Conservation (phyloP, 2,113 vertebrate species). For the Scomber japonicus region DNA sequence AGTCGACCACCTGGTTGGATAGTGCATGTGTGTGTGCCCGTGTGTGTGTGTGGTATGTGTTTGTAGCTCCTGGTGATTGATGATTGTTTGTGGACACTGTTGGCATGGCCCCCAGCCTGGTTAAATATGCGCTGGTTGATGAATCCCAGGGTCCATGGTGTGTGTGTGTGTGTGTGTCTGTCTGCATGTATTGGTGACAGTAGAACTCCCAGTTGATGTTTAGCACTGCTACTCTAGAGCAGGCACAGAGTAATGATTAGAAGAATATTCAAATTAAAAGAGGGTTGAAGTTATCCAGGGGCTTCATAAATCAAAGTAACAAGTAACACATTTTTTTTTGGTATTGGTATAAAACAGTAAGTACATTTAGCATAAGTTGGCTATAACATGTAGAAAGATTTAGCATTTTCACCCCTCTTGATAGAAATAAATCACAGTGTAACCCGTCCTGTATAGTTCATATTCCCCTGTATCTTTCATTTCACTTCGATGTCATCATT, state of each 20-base stretch:
- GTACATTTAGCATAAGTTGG: too few species aligned
- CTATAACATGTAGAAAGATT: too few species aligned
- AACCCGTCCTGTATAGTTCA: background rate
- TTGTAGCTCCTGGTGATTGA: constrained; percentile 66
- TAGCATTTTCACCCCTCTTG: too few species aligned
- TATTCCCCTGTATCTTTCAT: constrained; percentile 13
- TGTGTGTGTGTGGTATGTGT: constrained; percentile 10
- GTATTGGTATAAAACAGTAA: too few species aligned
- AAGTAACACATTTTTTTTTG: background rate
- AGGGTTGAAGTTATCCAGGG: background rate
- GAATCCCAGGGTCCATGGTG: constrained; percentile 33
- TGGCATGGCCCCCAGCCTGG: constrained; percentile 57
- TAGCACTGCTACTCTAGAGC: constrained; percentile 10
- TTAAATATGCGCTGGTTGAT: constrained; percentile 64
- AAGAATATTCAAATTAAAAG: background rate
- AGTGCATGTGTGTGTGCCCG: constrained; percentile 22
- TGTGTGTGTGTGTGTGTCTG: constrained; percentile 24
- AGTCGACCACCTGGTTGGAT: constrained; percentile 67
- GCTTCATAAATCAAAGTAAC: background rate
- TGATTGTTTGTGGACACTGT: constrained; percentile 71
- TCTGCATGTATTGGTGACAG: constrained; percentile 2
- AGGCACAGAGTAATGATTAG: background rate
- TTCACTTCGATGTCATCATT: constrained; percentile 25
- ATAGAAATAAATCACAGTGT: background rate
- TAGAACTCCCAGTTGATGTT: constrained; percentile 30